Percentiles rank a stretch among this genome's conserved stretches.
Conservation (phyloP, 2,888 invertebrate species). For the Drosophila meridiana region DNA sequence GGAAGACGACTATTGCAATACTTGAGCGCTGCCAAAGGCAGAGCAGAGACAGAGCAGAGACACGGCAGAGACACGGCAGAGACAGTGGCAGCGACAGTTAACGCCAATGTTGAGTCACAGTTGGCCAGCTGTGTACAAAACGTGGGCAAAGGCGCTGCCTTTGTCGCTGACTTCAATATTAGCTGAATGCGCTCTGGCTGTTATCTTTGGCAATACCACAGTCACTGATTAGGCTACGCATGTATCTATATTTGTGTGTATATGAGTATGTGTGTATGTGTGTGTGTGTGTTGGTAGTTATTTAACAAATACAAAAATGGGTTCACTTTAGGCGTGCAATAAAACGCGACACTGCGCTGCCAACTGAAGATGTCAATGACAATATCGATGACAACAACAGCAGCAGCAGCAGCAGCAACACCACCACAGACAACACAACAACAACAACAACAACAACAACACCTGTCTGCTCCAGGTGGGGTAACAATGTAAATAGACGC, state of each 20-base stretch:
- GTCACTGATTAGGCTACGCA: conserved; percentile 67
- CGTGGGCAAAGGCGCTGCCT: conserved; percentile 31
- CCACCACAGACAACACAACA: conserved; percentile 29
- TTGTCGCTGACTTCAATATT: conserved; percentile 22
- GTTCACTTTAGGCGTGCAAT: conserved; percentile 28
- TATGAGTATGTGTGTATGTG: conserved; percentile 2
- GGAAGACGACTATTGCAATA: conserved; percentile 41
- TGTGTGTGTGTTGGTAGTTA: conserved; percentile 36
- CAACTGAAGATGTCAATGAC: conserved; percentile 39
- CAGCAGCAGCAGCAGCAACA: conserved; percentile 6
- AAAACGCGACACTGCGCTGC: conserved; percentile 24
- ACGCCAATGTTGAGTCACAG: conserved; percentile 67
- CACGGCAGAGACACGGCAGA: conserved; percentile 10
- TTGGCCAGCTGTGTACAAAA: conserved; percentile 42
- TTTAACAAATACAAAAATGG: conserved; percentile 48
- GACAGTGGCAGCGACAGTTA: conserved; percentile 16
- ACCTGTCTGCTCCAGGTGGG: conserved; percentile 79
- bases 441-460: conserved; percentile 65
- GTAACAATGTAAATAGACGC: conserved; percentile 69
- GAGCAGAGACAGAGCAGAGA: neutral
- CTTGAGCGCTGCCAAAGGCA: conserved; percentile 38
- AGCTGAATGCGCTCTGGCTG: conserved; percentile 23
- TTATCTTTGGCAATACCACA: conserved; percentile 70
- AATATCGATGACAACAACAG: conserved; percentile 27
- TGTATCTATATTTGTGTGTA: conserved; percentile 20